Percentiles rank a stretch among this genome's conserved stretches.
These are phyloP conservation scores for Tenualosa ilisha DNA, from an alignment of 2,797 vertebrate genomes.

Conservation along the genomic window DNA sequence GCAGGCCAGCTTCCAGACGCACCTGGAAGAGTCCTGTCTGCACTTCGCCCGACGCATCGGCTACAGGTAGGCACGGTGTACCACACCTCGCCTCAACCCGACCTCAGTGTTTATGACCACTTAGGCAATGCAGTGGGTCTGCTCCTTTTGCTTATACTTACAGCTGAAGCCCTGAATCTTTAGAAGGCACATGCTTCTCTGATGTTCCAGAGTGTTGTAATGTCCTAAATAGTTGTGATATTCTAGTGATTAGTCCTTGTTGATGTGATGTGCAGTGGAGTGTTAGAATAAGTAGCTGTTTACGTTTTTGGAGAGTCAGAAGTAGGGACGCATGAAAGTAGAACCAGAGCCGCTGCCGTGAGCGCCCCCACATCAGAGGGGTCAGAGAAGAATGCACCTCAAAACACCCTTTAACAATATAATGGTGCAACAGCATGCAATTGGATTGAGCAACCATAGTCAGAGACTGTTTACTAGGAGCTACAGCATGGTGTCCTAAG, in stretches of 20 bases:
- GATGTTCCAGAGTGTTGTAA: background rate
- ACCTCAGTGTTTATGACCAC: background rate
- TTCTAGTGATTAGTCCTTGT: background rate
- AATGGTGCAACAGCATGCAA: background rate
- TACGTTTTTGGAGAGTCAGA: too few species aligned
- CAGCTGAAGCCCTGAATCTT: background rate
- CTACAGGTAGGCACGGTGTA: conserved; percentile 82
- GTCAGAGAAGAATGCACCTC: background rate
- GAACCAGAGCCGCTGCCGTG: background rate
- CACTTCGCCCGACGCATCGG: conserved; percentile 92
- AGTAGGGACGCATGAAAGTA: background rate
- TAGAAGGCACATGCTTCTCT: background rate
- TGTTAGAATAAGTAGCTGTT: background rate
- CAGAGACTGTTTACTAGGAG: too few species aligned
- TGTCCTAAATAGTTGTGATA: background rate
- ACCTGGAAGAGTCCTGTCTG: conserved; percentile 87
- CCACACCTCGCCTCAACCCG: conserved; percentile 57
- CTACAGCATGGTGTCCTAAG: background rate
- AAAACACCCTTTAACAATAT: background rate
- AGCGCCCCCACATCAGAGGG: background rate
- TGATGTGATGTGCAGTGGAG: background rate
- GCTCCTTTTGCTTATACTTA: background rate
- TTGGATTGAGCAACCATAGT: too few species aligned
- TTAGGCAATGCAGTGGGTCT: background rate
- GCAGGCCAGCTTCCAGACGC: conserved; percentile 79